Evolutionary conservation across 2,888 invertebrate genomes (phyloP).

Genomic region (Elmis aenea): DNA sequence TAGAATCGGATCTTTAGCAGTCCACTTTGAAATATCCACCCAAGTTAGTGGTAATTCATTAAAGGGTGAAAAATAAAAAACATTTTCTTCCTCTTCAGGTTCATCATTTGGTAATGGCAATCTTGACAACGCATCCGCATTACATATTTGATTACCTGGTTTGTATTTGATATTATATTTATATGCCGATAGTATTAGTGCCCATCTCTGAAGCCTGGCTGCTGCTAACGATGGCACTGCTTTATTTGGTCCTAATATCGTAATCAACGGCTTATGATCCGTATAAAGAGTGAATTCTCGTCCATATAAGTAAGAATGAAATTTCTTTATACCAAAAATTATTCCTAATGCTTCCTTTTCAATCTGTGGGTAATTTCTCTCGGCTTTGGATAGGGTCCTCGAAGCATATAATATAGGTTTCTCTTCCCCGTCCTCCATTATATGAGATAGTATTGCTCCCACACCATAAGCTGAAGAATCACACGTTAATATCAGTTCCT

Average conservation of each 20-base stretch:
- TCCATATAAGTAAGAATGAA: conserved; percentile 4
- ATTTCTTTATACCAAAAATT: conserved; percentile 5
- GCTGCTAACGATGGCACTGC: conserved; percentile 10
- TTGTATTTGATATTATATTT: conserved; percentile 5
- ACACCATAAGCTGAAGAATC: conserved; percentile 4
- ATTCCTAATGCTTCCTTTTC: conserved; percentile 8
- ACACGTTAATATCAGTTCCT: not conserved
- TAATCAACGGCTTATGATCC: conserved; percentile 6
- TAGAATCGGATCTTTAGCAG: no score
- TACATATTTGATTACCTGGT: not conserved
- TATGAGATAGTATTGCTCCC: conserved; percentile 4
- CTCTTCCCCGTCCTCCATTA: not conserved
- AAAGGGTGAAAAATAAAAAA: no score
- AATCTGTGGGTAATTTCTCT: conserved; percentile 7
- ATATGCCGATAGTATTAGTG: conserved; percentile 4
- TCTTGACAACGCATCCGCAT: not conserved
- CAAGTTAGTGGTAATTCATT: no score
- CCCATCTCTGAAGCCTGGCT: conserved; percentile 6
- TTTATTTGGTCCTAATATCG: conserved; percentile 9
- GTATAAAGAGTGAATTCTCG: conserved; percentile 1
- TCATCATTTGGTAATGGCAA: no score
- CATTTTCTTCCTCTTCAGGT: no score
- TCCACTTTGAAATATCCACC: no score
- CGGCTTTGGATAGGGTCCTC: conserved; percentile 1
- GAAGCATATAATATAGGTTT: conserved; percentile 5